Percentiles rank a stretch among this genome's conserved stretches.
These are phyloP conservation scores for Dolichallabes microphthalmus DNA, from an alignment of 2,113 vertebrate genomes.

Conservation along the genomic window DNA sequence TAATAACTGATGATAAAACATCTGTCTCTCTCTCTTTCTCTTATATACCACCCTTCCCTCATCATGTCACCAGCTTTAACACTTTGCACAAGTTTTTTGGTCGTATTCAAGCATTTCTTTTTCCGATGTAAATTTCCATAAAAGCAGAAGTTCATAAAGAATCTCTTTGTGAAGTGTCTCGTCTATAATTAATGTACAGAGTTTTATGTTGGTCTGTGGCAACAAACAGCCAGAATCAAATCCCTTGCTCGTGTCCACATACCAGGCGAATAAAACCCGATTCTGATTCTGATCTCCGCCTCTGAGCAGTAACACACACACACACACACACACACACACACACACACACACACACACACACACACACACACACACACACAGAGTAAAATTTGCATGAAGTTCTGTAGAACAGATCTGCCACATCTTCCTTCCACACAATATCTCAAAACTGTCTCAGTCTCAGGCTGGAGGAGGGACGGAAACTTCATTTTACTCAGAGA, in stretches of 20 bases:
- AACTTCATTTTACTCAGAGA: background rate
- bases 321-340: background rate
- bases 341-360: conserved; percentile 4
- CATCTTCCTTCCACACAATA: conserved; percentile 46
- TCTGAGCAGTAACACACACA: background rate
- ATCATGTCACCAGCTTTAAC: background rate
- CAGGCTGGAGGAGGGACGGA: conserved; percentile 12
- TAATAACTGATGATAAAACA: no score
- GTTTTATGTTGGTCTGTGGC: no score
- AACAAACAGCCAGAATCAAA: no score
- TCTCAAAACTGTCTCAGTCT: conserved; percentile 32
- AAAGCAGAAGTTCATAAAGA: background rate
- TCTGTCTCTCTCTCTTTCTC: background rate
- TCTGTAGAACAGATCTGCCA: conserved; percentile 35
- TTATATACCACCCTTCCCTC: background rate
- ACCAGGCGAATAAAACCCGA: no score
- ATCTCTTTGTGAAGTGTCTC: no score
- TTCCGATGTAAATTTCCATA: background rate
- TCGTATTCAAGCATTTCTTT: background rate
- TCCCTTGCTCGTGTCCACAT: no score
- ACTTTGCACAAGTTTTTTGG: background rate
- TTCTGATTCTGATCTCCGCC: background rate
- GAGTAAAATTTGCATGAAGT: conserved; percentile 31
- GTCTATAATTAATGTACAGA: no score
- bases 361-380: conserved; percentile 13